Evolutionary conservation across 2,888 invertebrate genomes (phyloP), one percentile per base, ranked within the genome.

Genomic region (Amblyjoppa proteus): DNA sequence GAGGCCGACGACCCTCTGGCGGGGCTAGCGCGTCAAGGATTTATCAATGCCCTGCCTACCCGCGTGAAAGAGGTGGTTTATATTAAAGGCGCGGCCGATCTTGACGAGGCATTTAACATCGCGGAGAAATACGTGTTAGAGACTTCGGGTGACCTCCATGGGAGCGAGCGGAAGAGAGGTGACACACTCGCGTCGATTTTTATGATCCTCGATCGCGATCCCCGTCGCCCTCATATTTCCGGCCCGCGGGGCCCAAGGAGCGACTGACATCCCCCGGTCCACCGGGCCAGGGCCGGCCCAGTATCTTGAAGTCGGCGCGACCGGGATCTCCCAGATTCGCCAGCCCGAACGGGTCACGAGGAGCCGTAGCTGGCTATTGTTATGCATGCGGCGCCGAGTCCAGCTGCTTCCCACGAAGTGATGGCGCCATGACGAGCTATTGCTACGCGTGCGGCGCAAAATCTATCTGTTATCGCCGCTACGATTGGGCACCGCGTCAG

Each of bases 81-180:
- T 1, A 56, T 25, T 0, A 56, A 56, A 9, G 56, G 25, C 7
- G n/a, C 56, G 0, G 56, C n/a, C 1, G n/a, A 16, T 0, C 56
- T 56, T 1, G 51, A 51, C 51, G 51, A 51, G 11, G 51, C 51
- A 0, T 51, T 51, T 3, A n/a, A 51, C 0, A 56, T 56, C 25
- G 56, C 25, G 6, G 56, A 56, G 5, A 56, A 56, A 3, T 51
- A n/a, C n/a, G n/a, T 51, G 0, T 2, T 51, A 2, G 41, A 41
- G 7, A 41, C 9, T 1, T 9, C 41, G 9, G 41, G 41, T 1
- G 41, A 41, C 4, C 2, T 41, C 1, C 9, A 9, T 0, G 9
- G 3, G 0, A 1, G n/a, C 0, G 4, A 1, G 16, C 51, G 51
- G 5, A 0, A 0, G 5, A 49, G 0, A 16, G 51, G n/a, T 0